phyloP scores from a whole-genome alignment of 2,113 vertebrate genomes.

The Amphiprion ocellaris region DNA sequence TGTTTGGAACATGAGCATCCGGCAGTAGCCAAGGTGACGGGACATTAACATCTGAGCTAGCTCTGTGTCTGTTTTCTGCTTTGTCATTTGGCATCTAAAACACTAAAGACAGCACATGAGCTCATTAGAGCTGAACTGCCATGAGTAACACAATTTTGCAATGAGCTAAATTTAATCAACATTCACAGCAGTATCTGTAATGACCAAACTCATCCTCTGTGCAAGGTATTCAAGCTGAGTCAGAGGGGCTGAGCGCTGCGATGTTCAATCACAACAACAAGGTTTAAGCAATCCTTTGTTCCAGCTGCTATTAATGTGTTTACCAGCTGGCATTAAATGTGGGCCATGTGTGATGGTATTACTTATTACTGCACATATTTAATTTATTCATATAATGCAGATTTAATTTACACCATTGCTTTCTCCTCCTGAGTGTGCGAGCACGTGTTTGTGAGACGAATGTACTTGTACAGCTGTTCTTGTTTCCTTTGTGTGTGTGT shows the following conservation, averaged over 20 bases:
- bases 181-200: neutral
- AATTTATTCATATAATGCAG: constrained; percentile 40
- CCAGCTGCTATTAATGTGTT: constrained; percentile 40
- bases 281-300: constrained; percentile 21
- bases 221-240: constrained; percentile 16
- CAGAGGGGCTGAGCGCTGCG: constrained; percentile 2
- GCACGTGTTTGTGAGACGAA: neutral
- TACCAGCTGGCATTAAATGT: constrained; percentile 49
- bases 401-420: constrained; percentile 23
- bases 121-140: neutral
- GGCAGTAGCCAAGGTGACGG: constrained; percentile 13
- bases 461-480: constrained; percentile 14
- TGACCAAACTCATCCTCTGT: neutral
- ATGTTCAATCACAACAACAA: constrained; percentile 29
- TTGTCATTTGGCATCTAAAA: constrained; percentile 21
- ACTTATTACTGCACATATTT: constrained; percentile 38
- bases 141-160: neutral
- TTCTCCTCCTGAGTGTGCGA: neutral
- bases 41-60: constrained; percentile 39
- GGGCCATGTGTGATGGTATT: constrained; percentile 37
- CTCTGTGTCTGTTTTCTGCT: constrained; percentile 12
- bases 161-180: constrained; percentile 19
- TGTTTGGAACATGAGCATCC: constrained; percentile 25
- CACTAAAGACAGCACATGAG: constrained; percentile 4
- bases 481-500: constrained; percentile 9